Conservation (phyloP, 2,113 vertebrate species). For the Cacatua alba region DNA sequence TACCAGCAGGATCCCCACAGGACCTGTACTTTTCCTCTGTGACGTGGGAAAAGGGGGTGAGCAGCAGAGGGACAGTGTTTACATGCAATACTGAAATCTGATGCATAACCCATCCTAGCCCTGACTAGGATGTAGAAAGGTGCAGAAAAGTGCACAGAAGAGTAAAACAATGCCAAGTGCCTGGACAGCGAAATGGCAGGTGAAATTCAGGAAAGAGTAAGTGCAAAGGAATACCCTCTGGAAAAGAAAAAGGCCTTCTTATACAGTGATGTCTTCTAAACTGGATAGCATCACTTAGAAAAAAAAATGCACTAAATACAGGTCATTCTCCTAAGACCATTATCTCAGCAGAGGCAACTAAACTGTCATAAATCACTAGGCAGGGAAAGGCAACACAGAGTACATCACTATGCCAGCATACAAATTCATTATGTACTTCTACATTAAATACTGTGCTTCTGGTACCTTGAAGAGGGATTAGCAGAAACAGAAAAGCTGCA, state of each 20-base stretch:
- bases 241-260: not conserved
- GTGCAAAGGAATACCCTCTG: not conserved
- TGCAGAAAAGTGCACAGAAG: not conserved
- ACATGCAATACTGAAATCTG: not conserved
- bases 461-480: not conserved
- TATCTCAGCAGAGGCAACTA: not conserved
- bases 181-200: not conserved
- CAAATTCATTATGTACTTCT: not conserved
- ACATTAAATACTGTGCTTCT: not conserved
- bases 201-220: not conserved
- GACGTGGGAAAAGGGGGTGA: not conserved
- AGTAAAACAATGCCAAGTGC: not conserved
- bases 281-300: not conserved
- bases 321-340: not conserved
- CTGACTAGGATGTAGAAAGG: not conserved
- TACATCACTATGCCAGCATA: not conserved
- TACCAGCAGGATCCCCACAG: not conserved
- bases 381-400: not conserved
- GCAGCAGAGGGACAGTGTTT: not conserved
- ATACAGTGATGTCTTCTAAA: not conserved
- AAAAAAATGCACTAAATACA: not conserved
- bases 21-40: not conserved
- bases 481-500: not conserved
- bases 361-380: not conserved
- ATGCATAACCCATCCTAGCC: not conserved